Base-by-base conservation (phyloP, 1,140 invertebrate species). In the Caerostris extrusa region DNA sequence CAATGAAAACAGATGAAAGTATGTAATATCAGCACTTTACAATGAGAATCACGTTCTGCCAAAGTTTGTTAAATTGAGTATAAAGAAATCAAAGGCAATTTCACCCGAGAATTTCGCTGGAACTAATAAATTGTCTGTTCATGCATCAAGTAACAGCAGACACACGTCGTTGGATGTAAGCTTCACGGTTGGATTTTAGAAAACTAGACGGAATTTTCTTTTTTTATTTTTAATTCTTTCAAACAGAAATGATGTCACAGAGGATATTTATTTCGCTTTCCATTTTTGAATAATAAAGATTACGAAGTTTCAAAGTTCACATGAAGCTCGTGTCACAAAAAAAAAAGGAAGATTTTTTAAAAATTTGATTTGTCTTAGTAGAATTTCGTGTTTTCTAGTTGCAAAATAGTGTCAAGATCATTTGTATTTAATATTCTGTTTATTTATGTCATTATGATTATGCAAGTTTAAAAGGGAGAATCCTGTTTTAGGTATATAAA, bases 61-160 rank as follows among this genome's bases (percentile, higher is more conserved):
- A 50, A 12, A 77, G 50, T 77, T 77, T 77, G 71, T 77, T 77
- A 53, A 77, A 77, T 77, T 77, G 71, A 77, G 19, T 77, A 50
- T 53, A 77, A 77, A 77, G 34, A 71, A 34, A n/a, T 3, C 34
- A 34, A 50, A 3, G 69, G 53, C 8, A 50, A 77, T 12, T 77
- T 53, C 10, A 53, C 8, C 3, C 34, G 53, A 77, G 34, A 77
- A 77, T 77, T 77, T 77, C 34, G 50, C 7, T 77, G 71, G 71
- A 77, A 77, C 71, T 77, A 77, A 77, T 77, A 77, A 77, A 77
- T 50, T 77, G 34, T 5, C 34, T 50, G 7, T 85, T 85, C 83
- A 85, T 85, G 83, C 83, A 58, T 56, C 34, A 34, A 34, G 83
- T 19, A 85, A 19, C 83, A 58, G n/a, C 3, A 60, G 83, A 58